Base-by-base conservation (phyloP, 2,888 invertebrate species). In the Amphiduros pacificus region DNA sequence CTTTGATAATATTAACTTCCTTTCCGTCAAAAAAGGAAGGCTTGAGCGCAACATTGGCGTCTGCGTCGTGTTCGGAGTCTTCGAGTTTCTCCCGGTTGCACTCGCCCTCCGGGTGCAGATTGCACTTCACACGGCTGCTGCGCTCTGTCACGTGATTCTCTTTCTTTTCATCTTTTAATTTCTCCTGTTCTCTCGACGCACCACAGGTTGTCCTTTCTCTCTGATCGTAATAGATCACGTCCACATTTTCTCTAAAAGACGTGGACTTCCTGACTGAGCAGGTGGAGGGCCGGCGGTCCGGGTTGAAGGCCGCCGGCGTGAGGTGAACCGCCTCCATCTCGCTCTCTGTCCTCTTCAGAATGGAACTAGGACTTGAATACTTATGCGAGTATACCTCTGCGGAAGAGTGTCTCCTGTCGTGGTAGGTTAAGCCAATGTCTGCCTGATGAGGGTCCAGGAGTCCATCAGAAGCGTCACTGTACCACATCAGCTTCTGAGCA, bases 401-500 rank as follows among this genome's bases (percentile, higher is more conserved):
- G 6, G 44, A 44, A 4, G 44, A 44, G 44, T 44, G 44, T 44
- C 44, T 5, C n/a, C 44, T 44, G 5, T n/a, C 22, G n/a, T n/a
- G n/a, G n/a, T n/a, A n/a, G n/a, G n/a, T n/a, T n/a, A n/a, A 28
- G 26, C 20, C n/a, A 20, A 40, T 20, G 26, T 40, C 27, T 17
- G 26, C 24, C 2, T 49, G 36, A 9, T 50, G 28, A 14, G 11
- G 31, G 14, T 49, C 49, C 1, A 58, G 14, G 22, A 48, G 51
- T 4, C 22, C 36, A 24, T 58, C 58, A 24, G 32, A 26, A 6
- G 50, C 58, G 26, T 58, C 58, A 17, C 58, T 50, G 32, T 58
- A 58, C 58, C 58, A 58, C 58, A 58, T 58, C 50, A 58, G 29
- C 26, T 51, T n/a, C 36, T 58, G 58, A 22, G 58, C 44, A 26